Evolutionary conservation across 2,113 vertebrate species (phyloP).

Genomic region (Amblyopsis rosae): DNA sequence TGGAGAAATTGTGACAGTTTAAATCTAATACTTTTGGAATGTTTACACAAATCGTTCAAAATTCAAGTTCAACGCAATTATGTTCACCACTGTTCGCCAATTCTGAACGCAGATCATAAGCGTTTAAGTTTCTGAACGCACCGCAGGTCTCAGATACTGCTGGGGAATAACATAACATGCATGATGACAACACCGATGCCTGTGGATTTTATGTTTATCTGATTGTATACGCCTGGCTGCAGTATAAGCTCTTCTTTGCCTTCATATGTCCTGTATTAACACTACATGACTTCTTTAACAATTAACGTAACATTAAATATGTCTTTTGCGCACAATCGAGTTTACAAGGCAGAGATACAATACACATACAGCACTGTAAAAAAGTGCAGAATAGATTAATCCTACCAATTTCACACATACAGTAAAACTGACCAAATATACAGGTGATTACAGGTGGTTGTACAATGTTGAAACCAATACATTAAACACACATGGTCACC

Average conservation of each 20-base stretch:
- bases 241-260: slow-evolving; percentile 9
- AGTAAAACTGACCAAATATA: too few relatives aligned
- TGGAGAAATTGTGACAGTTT: too few relatives aligned
- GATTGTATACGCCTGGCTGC: slow-evolving; percentile 3
- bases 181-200: slow-evolving; percentile 46
- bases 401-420: neutral
- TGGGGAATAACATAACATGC: slow-evolving; percentile 53
- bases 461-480: neutral
- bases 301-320: neutral
- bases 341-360: neutral
- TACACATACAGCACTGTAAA: neutral
- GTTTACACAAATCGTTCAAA: too few relatives aligned
- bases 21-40: too few relatives aligned
- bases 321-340: neutral
- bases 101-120: neutral
- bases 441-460: neutral
- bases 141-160: slow-evolving; percentile 21
- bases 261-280: neutral
- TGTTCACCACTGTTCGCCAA: too few relatives aligned
- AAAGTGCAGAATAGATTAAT: slow-evolving; percentile 5
- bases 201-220: slow-evolving; percentile 5
- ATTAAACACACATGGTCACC: too few relatives aligned
- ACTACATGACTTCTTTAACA: neutral
- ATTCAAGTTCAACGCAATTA: too few relatives aligned
- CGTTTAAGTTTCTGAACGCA: neutral